These are phyloP conservation scores for Anser brachyrhynchus DNA, from an alignment of 2,113 vertebrate species.

Conservation along the genomic window DNA sequence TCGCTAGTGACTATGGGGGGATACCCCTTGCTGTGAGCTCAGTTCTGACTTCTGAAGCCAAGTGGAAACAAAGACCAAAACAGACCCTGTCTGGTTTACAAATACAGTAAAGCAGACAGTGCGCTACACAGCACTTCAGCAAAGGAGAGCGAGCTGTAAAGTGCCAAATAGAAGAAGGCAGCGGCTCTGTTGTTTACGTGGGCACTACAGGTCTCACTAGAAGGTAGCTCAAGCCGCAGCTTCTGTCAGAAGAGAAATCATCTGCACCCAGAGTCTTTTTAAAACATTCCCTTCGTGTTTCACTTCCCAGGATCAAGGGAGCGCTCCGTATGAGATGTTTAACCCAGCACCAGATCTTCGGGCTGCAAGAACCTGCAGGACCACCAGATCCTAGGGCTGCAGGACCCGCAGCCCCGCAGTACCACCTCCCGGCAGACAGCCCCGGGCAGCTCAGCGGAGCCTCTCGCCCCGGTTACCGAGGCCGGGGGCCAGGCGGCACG, in stretches of 20 bases:
- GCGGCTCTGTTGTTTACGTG: background rate
- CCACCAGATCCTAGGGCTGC: too few species aligned
- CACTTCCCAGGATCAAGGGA: background rate
- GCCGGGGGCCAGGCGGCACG: too few species aligned
- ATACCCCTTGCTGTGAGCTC: background rate
- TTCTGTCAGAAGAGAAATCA: background rate
- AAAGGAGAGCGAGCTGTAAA: background rate
- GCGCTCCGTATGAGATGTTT: background rate
- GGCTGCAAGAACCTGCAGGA: too few species aligned
- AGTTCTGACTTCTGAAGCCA: background rate
- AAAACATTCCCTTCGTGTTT: background rate
- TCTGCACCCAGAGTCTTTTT: background rate
- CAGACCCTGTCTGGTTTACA: accelerated
- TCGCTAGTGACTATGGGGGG: accelerated
- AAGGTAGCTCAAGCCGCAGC: background rate
- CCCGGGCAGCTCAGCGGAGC: too few species aligned
- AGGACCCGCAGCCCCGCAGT: too few species aligned
- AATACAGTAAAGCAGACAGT: too few species aligned
- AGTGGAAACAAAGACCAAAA: background rate
- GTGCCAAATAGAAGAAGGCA: too few species aligned
- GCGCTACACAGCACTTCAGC: accelerated
- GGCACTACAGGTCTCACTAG: background rate
- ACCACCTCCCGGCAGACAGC: too few species aligned
- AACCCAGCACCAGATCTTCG: background rate
- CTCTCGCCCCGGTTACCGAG: too few species aligned